phyloP scores from a whole-genome alignment of 2,113 vertebrate species.

The Alaudala cheleensis region DNA sequence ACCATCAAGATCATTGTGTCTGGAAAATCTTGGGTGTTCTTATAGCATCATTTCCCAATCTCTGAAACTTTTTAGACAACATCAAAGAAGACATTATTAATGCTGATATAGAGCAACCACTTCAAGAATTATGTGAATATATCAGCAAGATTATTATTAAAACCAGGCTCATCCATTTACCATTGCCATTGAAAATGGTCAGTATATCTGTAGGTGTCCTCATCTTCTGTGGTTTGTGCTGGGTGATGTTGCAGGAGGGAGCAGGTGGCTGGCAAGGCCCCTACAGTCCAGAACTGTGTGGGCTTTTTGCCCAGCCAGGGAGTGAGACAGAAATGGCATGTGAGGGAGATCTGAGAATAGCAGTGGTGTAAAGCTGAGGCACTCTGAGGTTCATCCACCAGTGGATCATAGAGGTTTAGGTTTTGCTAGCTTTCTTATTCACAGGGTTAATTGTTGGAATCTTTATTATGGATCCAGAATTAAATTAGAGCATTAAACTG shows the following conservation, averaged over 20 bases:
- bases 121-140: not conserved
- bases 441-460: not conserved
- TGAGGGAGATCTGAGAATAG: not conserved
- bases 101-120: not conserved
- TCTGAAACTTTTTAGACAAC: not conserved
- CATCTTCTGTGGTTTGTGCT: not conserved
- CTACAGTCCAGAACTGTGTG: accelerated
- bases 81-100: not conserved
- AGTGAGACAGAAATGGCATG: accelerated
- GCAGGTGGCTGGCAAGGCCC: not conserved
- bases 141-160: not conserved
- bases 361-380: not conserved
- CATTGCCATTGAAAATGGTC: not conserved
- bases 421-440: not conserved
- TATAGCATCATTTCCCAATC: not conserved
- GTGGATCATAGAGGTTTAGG: not conserved
- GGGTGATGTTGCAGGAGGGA: not conserved
- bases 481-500: not conserved
- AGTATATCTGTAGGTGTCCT: too few species aligned
- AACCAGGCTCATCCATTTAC: not conserved
- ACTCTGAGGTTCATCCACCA: not conserved
- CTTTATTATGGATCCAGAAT: not conserved
- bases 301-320: not conserved
- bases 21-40: not conserved
- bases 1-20: not conserved